Evolutionary conservation across 2,888 invertebrate genomes (phyloP), one percentile per base, ranked within the genome.

Genomic region (Trichacis sp.): DNA sequence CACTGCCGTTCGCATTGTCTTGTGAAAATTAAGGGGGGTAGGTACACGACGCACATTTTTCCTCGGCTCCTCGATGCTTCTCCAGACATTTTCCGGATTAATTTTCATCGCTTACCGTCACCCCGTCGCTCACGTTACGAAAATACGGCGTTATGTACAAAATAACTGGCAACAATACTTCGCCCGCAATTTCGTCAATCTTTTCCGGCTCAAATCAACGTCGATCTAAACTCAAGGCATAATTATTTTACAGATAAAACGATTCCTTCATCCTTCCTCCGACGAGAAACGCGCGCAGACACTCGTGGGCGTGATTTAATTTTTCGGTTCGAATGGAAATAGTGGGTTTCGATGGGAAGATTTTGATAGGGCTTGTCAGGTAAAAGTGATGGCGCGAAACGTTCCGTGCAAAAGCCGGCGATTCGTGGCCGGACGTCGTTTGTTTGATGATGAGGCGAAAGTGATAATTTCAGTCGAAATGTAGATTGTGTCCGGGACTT

Each of bases 381-480:
- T 45, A 48, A 29, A 14, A 43, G 42, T 45, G 33, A 15, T 8
- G 42, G 29, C 38, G 24, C 47, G 6, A 40, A 15, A 6, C 8
- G 12, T 15, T 2, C 15, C 40, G 5, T 3, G 36, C 3, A 12
- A 36, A 36, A 11, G 11, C 5, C 11, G 5, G 36, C 3, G 36
- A 36, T 36, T n/a, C n/a, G n/a, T n/a, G n/a, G n/a, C n/a, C n/a
- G n/a, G n/a, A n/a, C n/a, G n/a, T n/a, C n/a, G 46, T 51, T 17
- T 14, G 30, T 33, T 20, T 52, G 45, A 18, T 52, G 46, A 43
- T 58, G 42, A 49, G 46, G 30, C 42, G 19, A 38, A 30, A 52
- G 49, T 60, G 52, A 43, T 49, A n/a, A 56, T 46, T 42, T 29
- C 43, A 50, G 57, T 61, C 54, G 57, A 46, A 61, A 40, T 40